phyloP scores from a whole-genome alignment of 2,888 invertebrate species.

The Rhopalosiphum nymphaeae region DNA sequence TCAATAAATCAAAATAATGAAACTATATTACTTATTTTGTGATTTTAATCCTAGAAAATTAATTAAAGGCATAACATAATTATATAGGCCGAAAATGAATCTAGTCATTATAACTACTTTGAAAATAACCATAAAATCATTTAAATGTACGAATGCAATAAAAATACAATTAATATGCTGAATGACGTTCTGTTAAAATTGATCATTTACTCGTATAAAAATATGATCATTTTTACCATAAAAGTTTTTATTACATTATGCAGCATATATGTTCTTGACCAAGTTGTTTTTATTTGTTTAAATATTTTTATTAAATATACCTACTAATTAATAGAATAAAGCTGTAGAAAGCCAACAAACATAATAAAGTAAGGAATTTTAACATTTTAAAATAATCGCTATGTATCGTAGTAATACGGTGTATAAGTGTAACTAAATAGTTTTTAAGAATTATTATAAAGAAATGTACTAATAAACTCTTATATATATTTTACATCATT shows the following conservation, averaged over 20 bases:
- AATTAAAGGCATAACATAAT: not conserved
- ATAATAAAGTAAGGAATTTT: not conserved
- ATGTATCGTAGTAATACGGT: not conserved
- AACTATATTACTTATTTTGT: slow-evolving; percentile 19
- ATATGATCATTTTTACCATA: not conserved
- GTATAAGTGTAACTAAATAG: not conserved
- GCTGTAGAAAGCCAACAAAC: not conserved
- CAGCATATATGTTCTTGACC: not conserved
- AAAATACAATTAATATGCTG: not conserved
- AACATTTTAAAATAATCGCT: not conserved
- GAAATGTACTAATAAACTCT: not conserved
- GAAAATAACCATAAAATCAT: slow-evolving; percentile 13
- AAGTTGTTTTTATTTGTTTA: not conserved
- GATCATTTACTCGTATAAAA: not conserved
- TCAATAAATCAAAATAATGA: not conserved
- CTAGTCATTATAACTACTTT: slow-evolving; percentile 11
- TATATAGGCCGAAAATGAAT: not conserved
- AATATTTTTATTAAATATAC: not conserved
- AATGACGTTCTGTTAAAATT: not conserved
- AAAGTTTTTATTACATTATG: not conserved
- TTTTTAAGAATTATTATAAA: not conserved
- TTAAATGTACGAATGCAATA: not conserved
- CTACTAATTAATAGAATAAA: not conserved
- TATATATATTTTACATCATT: not conserved
- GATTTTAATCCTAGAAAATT: slow-evolving; percentile 39